Conservation (phyloP, 2,797 vertebrate species). For the Sebastes hubbsi region DNA sequence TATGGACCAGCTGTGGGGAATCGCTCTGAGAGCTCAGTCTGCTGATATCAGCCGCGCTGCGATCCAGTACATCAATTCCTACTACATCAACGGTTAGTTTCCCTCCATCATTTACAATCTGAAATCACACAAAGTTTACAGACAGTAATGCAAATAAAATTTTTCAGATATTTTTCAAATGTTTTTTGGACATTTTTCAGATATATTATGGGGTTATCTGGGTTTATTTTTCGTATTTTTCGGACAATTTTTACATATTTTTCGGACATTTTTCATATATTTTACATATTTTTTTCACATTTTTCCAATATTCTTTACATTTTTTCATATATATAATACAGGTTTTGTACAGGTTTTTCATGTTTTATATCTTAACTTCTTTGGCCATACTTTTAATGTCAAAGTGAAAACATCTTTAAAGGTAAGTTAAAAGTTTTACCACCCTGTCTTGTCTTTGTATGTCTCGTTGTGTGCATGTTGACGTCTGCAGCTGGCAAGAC, state of each 20-base stretch:
- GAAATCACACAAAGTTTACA: no score
- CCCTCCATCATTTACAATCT: background rate
- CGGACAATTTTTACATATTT: background rate
- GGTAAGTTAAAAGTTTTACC: accelerated
- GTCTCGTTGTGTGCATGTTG: background rate
- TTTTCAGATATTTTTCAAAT: no score
- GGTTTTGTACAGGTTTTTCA: no score
- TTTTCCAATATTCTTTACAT: no score
- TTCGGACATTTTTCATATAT: no score
- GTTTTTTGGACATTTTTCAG: no score
- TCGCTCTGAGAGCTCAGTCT: slow-evolving; percentile 94
- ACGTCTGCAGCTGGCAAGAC: slow-evolving; percentile 88
- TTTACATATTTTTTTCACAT: no score
- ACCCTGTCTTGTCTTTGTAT: background rate
- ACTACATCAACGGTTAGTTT: slow-evolving; percentile 95
- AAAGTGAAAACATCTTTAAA: background rate
- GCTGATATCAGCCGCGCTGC: slow-evolving; percentile 97
- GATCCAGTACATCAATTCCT: slow-evolving; percentile 99
- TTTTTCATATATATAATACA: no score
- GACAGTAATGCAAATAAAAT: background rate
- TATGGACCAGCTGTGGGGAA: slow-evolving; percentile 99
- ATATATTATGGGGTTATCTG: no score
- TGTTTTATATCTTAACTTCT: background rate
- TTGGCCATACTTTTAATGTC: background rate
- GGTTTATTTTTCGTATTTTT: no score